Base-by-base conservation (phyloP, 1,140 invertebrate genomes). In the Diachasma alloeum region DNA sequence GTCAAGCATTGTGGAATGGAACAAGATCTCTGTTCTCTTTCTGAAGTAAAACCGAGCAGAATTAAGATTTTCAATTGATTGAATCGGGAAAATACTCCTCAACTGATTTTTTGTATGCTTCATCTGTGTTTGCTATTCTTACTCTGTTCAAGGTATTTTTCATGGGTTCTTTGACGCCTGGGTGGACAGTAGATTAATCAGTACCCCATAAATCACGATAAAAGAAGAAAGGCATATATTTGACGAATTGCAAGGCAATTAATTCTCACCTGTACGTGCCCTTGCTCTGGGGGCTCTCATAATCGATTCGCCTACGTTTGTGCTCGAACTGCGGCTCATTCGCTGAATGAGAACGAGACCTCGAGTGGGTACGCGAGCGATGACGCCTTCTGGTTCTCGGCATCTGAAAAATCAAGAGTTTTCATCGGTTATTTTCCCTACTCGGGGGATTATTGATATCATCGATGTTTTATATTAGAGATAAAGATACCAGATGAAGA, bases 301-400 rank as follows among this genome's bases (percentile, higher is more conserved):
- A 87, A 73, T 91, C 92, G 66, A 92, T 87, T 79, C 91, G 91
- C 80, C 91, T 90, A 79, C 91, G 88, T 87, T 92, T 92, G 78
- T 91, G 90, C 69, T 91, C 90, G 48, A 89, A 88, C 73, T 91
- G 89, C 42, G 87, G 89, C 39, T 87, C 86, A 80, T 88, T 84
- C 74, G 86, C 78, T 59, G 89, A 90, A 81, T 90, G 89, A 77
- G 92, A 91, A 78, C 89, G 88, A 73, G 91, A 90, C 74, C 91
- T 90, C 73, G 93, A 94, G 80, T 93, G 92, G 69, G 93, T 93
- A 44, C 92, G 85, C 68, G 91, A 92, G 81, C 94, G 94, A 86
- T 94, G 93, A 90, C 94, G 93, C 89, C 94, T 94, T 78, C 94
- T 91, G 81, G 92, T 94, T 83, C 94, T 92, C 80, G 94, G 94